Base-by-base conservation (phyloP, 2,797 vertebrate genomes). In the Botia kubotai region DNA sequence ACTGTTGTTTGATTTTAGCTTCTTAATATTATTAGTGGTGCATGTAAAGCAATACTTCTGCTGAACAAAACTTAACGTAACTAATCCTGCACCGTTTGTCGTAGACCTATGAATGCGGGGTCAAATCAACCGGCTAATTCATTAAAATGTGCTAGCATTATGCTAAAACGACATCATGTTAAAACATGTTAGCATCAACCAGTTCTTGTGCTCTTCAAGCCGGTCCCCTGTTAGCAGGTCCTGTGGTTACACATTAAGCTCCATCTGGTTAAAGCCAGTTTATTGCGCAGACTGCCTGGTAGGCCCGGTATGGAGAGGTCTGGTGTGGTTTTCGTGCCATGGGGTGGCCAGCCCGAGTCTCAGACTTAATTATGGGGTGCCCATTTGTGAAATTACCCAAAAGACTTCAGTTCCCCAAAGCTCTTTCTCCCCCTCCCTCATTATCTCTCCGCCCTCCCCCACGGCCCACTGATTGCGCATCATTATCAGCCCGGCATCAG, bases 381-480 rank as follows among this genome's bases (percentile, higher is more conserved):
- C 65, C 36, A 75, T 87, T 84, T 82, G 62, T 84, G 62, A 81
- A 86, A 87, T 86, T 84, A 76, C 57, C 66, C 65, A 75, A 85
- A 85, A 67, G 60, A 79, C 57, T 79, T 36, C 39, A 83, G 79
- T 68, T 73, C 60, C 60, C 77, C 21, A 66, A 23, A 52, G 43
- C 65, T 75, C 39, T 69, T 33, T 79, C 87, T 21, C 84, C 83
- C 46, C 65, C 67, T 84, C 89, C 90, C 87, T 92, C 91, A 93
- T 94, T 93, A 94, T 93, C 90, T 91, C 87, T 89, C 67, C 36
- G 6, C 60, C 80, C 77, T 80, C 70, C 73, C 72, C 80, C 74
- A 65, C 80, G 26, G 43, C 1, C 71, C 67, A 76, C 77, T 87
- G 82, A 81, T 84, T 86, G 84, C 26, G 65, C 60, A 72, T 86